These are phyloP conservation scores for Drosophila nasuta DNA, from an alignment of 1,140 invertebrate genomes.

Conservation along the genomic window DNA sequence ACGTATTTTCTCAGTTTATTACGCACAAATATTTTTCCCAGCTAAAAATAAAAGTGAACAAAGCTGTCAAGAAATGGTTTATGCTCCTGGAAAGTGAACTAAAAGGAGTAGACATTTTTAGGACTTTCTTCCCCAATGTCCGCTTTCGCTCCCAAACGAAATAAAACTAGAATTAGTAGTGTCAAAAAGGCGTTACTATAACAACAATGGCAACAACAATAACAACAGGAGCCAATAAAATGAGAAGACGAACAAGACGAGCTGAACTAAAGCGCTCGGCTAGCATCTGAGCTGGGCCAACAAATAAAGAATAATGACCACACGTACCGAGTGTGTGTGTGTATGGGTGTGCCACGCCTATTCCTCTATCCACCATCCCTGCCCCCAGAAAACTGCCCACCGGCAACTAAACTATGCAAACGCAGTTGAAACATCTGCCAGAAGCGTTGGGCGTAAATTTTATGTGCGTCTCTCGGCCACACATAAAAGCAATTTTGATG, in stretches of 20 bases:
- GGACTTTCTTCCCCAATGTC: conserved; percentile 14
- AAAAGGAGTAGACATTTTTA: conserved; percentile 47
- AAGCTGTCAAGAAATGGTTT: neutral
- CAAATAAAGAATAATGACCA: conserved; percentile 82
- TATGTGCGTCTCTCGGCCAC: conserved; percentile 68
- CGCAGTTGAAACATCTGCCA: conserved; percentile 77
- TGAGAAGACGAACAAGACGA: conserved; percentile 5
- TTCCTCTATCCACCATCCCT: neutral
- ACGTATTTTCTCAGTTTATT: too few species aligned
- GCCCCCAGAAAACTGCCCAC: conserved; percentile 12
- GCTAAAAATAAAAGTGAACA: neutral
- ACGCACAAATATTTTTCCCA: too few species aligned
- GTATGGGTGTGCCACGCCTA: conserved; percentile 33
- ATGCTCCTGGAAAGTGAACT: neutral
- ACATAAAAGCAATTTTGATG: conserved; percentile 83
- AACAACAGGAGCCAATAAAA: conserved; percentile 20
- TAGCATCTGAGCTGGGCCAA: conserved; percentile 43
- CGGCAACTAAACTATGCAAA: conserved; percentile 75
- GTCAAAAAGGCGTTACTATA: conserved; percentile 80
- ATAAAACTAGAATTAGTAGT: conserved; percentile 83
- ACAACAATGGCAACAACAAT: conserved; percentile 37
- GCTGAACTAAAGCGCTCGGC: too few species aligned
- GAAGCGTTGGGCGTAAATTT: conserved; percentile 67
- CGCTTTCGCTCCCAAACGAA: conserved; percentile 42
- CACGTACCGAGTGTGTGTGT: conserved; percentile 58